phyloP scores from a whole-genome alignment of 1,140 invertebrate species.

The Probaryconus sp. region DNA sequence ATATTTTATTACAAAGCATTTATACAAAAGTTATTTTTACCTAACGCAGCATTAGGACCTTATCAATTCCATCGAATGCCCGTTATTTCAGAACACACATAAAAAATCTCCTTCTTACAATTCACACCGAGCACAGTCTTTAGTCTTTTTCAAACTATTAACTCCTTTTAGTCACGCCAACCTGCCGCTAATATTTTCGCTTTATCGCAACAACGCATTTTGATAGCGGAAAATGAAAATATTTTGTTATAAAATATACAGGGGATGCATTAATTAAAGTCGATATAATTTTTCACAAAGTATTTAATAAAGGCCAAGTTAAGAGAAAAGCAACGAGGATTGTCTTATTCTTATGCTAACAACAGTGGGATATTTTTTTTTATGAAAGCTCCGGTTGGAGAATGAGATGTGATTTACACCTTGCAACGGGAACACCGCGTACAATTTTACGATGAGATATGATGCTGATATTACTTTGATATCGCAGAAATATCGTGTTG shows the following conservation, averaged over 20 bases:
- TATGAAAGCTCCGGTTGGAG: constrained; percentile 16
- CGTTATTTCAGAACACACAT: constrained; percentile 1
- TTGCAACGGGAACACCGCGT: constrained; percentile 35
- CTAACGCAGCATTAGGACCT: no score
- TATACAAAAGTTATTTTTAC: no score
- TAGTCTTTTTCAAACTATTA: constrained; percentile 12
- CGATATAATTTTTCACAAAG: no score
- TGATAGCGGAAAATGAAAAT: constrained; percentile 24
- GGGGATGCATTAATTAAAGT: no score
- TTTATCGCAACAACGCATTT: constrained; percentile 9
- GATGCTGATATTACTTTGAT: constrained; percentile 55
- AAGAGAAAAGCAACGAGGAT: constrained; percentile 16
- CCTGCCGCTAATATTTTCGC: constrained; percentile 21
- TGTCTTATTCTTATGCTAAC: constrained; percentile 24
- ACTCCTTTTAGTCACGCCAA: constrained; percentile 39
- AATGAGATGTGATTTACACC: constrained; percentile 60
- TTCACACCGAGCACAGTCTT: not conserved
- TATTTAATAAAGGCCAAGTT: constrained; percentile 36
- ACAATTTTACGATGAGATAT: constrained; percentile 57
- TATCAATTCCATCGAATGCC: not conserved
- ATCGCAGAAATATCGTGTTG: constrained; percentile 59
- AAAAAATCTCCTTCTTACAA: not conserved
- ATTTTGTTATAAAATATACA: no score
- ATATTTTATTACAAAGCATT: no score
- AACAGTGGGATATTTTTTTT: constrained; percentile 32